These are phyloP conservation scores for Paradisaea rubra DNA, from an alignment of 2,113 vertebrate genomes.

Conservation along the genomic window DNA sequence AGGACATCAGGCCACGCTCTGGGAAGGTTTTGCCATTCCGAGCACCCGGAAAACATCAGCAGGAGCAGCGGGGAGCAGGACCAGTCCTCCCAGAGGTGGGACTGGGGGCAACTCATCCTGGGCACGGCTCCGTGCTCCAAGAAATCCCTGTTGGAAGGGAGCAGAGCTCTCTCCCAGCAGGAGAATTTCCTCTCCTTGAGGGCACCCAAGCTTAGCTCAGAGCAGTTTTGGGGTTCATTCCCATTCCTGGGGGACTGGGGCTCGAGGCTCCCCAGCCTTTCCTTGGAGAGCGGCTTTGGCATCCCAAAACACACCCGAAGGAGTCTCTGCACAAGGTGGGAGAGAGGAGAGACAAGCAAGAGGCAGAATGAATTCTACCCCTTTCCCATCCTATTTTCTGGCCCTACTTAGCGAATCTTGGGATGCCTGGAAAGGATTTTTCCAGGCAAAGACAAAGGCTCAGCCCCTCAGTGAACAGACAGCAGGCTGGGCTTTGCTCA, in stretches of 20 bases:
- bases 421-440: background rate
- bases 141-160: background rate
- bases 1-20: background rate
- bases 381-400: background rate
- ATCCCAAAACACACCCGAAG: background rate
- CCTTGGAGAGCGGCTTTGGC: accelerated
- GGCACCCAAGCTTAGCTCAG: background rate
- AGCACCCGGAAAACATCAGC: background rate
- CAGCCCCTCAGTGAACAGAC: background rate
- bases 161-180: background rate
- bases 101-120: background rate
- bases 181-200: background rate
- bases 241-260: background rate
- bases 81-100: background rate
- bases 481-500: constrained; percentile 28
- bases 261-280: background rate
- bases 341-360: background rate
- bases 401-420: background rate
- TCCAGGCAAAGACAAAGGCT: constrained; percentile 21
- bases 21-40: constrained; percentile 43
- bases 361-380: background rate
- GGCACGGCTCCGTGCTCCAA: accelerated
- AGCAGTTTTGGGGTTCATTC: background rate
- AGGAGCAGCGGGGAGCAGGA: background rate
- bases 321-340: background rate